Base-by-base conservation (phyloP, 2,797 vertebrate species). In the Chiloscyllium punctatum region DNA sequence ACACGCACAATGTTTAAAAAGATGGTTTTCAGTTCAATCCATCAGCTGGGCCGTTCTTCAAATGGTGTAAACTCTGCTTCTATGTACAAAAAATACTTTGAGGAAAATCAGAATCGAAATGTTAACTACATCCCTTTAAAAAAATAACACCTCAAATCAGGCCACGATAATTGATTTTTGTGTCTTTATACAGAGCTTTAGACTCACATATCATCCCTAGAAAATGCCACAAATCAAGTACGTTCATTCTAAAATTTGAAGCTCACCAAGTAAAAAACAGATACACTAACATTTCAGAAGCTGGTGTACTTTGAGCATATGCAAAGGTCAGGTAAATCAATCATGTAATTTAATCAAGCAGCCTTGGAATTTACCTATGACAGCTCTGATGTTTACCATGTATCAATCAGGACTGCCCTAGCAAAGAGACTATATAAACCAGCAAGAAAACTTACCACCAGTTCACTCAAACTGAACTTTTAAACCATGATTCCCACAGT, bases 321-420 rank as follows among this genome's bases (percentile, higher is more conserved):
- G 42, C 69, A 94, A 94, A 94, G 69, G 94, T 94, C 94, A 94
- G 69, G 30, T 51, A 94, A 94, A 94, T 94, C 94, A 94, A 94
- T 94, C 94, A 94, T 53, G 88, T 27, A 53, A 91, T 91, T 91
- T 91, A 66, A 66, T 91, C 30, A 33, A 21, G 66, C 94, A 94
- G 94, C 68, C 27, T 48, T 94, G 94, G 69, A 53, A 94, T 94
- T 94, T 71, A 94, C 71, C 94, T 72, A 72, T 30, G 48, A 30
- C 8, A 25, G 11, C 42, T 69, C 42, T 48, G 94, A 74, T 94
- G 48, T 94, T 94, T 94, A 74, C 69, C 94, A 94, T 51, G 68
- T 72, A 74, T 94, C 94, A 94, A 94, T 94, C 91, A 94, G 68
- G 27, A 94, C 37, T 94, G 69, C 71, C 69, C 23, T 25, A 30